Percentiles rank a stretch among this genome's conserved stretches.
Conservation (phyloP, 1,140 invertebrate genomes). For the Reticulitermes speratus region DNA sequence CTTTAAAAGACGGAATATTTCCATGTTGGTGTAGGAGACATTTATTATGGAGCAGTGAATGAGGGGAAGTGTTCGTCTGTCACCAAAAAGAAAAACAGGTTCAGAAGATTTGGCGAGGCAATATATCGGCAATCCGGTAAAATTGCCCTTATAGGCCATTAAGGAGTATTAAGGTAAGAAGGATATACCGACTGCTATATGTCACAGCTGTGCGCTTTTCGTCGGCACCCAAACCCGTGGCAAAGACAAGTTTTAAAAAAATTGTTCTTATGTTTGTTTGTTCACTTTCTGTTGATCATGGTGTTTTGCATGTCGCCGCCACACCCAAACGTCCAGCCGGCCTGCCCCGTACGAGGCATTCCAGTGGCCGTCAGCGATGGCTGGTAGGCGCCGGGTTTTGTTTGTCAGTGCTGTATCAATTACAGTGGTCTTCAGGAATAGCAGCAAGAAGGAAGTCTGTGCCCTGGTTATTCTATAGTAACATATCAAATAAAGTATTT, state of each 20-base stretch:
- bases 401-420: too few species aligned
- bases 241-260: slow-evolving; percentile 17
- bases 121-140: not conserved
- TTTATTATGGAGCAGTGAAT: not conserved
- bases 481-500: too few species aligned
- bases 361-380: not conserved
- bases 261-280: not conserved
- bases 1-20: not conserved
- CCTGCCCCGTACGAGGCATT: not conserved
- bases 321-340: not conserved
- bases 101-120: not conserved
- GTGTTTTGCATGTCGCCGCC: not conserved
- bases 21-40: not conserved
- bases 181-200: not conserved
- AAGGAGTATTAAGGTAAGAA: not conserved
- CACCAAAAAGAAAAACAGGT: not conserved
- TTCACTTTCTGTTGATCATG: not conserved
- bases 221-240: not conserved
- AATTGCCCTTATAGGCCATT: not conserved
- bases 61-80: not conserved
- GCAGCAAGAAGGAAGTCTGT: too few species aligned
- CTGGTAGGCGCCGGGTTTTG: not conserved
- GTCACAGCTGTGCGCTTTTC: not conserved
- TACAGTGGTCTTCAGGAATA: too few species aligned
- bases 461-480: too few species aligned